A percentile compares a stretch with the other conserved stretches of the same genome.
Evolutionary conservation across 2,888 invertebrate genomes (phyloP).

Genomic region (Xestia xanthographa): DNA sequence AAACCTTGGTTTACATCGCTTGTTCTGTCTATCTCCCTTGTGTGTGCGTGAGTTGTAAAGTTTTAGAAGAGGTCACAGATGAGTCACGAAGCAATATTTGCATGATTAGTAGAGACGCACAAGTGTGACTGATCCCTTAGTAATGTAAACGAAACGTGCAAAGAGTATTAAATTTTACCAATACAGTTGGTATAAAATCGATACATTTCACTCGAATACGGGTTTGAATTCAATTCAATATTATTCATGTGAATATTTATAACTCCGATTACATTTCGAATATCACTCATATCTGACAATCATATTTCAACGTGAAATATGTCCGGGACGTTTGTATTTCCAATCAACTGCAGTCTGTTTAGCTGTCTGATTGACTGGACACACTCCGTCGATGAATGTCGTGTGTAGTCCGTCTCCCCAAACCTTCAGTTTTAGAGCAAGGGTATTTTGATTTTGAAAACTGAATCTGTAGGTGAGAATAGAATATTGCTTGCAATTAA

Average conservation of each 20-base stretch:
- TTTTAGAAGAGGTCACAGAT: background rate
- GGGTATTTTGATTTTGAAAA: background rate
- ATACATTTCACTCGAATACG: background rate
- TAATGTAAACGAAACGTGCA: background rate
- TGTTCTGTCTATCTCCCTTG: background rate
- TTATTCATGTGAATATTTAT: background rate
- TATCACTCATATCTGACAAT: background rate
- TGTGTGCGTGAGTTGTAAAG: background rate
- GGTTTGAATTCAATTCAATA: background rate
- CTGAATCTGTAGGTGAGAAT: background rate
- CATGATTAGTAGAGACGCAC: background rate
- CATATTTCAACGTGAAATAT: constrained; percentile 17
- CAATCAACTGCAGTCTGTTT: constrained; percentile 17
- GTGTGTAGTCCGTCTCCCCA: background rate
- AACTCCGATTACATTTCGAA: background rate
- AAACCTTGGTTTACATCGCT: background rate
- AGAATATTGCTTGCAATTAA: background rate
- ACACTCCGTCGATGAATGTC: background rate
- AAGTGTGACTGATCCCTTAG: background rate
- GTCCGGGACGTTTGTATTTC: constrained; percentile 15
- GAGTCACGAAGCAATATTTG: background rate
- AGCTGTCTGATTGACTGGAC: constrained; percentile 1
- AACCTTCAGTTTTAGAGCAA: constrained; percentile 4
- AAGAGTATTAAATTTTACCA: background rate
- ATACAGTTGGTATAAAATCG: background rate